A percentile compares a stretch with the other conserved stretches of the same genome.
These are phyloP conservation scores for Lamprotornis superbus DNA, from an alignment of 2,113 vertebrate genomes.

Conservation along the genomic window DNA sequence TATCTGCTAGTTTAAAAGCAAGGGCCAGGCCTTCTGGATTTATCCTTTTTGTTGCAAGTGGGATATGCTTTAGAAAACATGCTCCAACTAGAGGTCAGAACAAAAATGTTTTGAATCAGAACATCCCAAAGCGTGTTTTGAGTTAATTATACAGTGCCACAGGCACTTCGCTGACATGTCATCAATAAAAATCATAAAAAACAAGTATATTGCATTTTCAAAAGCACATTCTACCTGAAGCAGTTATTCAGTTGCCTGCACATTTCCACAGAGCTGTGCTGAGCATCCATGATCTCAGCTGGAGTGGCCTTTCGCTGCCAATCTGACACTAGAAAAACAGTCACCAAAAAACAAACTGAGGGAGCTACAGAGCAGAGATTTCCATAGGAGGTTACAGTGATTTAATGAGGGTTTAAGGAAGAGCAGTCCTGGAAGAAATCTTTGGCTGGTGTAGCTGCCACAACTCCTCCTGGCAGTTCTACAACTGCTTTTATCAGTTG, in stretches of 20 bases:
- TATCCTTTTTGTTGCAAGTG: background rate
- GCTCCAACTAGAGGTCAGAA: fast-evolving
- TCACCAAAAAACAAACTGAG: background rate
- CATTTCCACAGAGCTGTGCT: fast-evolving
- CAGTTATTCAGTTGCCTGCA: fast-evolving
- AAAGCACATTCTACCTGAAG: background rate
- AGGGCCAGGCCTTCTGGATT: background rate
- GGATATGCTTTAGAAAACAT: background rate
- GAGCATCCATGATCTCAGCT: fast-evolving
- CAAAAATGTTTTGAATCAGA: background rate
- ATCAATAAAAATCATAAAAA: background rate
- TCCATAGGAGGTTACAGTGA: background rate
- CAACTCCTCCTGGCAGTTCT: background rate
- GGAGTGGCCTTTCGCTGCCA: background rate
- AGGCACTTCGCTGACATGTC: background rate
- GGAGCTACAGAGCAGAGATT: background rate
- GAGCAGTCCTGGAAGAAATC: background rate
- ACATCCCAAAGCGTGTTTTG: background rate
- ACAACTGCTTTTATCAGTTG: background rate
- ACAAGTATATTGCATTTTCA: background rate
- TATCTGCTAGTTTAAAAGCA: background rate
- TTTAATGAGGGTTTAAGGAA: background rate
- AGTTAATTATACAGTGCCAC: background rate
- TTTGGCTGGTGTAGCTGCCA: background rate
- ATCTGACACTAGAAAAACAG: background rate